Conservation (phyloP, 2,797 vertebrate genomes). For the Pseudomugil gertrudae region DNA sequence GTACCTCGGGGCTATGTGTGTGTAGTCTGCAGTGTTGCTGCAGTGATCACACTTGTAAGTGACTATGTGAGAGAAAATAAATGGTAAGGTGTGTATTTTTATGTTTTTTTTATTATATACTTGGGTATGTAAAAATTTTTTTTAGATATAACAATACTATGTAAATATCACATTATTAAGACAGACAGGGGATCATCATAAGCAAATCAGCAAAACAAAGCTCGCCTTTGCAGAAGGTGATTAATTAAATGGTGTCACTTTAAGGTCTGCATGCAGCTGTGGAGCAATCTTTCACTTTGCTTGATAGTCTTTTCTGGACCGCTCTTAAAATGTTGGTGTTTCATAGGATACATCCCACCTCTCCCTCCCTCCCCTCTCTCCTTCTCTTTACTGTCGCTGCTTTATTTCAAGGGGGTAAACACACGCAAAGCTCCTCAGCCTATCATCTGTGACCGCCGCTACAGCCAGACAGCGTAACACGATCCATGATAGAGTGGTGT, state of each 20-base stretch:
- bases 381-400: slow-evolving; percentile 49
- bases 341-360: slow-evolving; percentile 60
- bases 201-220: slow-evolving; percentile 31
- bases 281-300: slow-evolving; percentile 34
- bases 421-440: slow-evolving; percentile 86
- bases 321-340: slow-evolving; percentile 53
- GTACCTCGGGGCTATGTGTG: no score
- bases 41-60: no score
- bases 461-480: slow-evolving; percentile 86
- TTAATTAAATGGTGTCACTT: slow-evolving; percentile 40
- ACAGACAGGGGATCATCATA: slow-evolving; percentile 4
- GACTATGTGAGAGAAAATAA: no score
- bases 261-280: slow-evolving; percentile 16
- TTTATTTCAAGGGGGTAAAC: slow-evolving; percentile 71
- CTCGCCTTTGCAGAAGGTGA: neutral
- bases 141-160: no score
- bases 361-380: slow-evolving; percentile 56
- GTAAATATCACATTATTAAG: slow-evolving; percentile 14
- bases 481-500: slow-evolving; percentile 86
- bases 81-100: no score
- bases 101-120: no score
- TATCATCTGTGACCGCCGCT: slow-evolving; percentile 86
- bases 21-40: no score
- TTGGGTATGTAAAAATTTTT: no score
- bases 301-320: slow-evolving; percentile 39